A percentile compares a stretch with the other conserved stretches of the same genome.
Evolutionary conservation across 2,113 vertebrate genomes (phyloP).

Genomic region (Spea multiplicata): DNA sequence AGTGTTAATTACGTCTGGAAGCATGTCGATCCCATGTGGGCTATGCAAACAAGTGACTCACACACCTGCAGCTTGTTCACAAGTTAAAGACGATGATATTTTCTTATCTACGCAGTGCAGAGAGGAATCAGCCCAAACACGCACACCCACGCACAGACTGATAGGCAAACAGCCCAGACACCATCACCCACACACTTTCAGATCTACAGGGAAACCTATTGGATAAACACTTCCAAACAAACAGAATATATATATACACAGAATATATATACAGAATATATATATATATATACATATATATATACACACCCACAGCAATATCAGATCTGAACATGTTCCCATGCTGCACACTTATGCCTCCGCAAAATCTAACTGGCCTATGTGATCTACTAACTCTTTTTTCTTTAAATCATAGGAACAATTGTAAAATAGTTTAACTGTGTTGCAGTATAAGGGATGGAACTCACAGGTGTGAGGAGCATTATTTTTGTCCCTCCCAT

Average conservation of each 20-base stretch:
- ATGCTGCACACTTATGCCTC: too few species aligned
- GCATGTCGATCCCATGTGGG: constrained; percentile 6
- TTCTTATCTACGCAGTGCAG: constrained; percentile 42
- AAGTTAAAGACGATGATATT: constrained; percentile 32
- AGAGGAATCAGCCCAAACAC: constrained; percentile 37
- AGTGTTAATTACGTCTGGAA: constrained; percentile 8
- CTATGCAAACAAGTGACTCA: constrained; percentile 36
- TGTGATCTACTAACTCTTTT: too few species aligned
- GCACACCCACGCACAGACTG: constrained; percentile 35
- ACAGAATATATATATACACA: neutral
- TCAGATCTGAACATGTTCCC: too few species aligned
- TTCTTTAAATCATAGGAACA: too few species aligned
- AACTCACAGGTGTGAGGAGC: too few species aligned
- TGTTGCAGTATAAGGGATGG: too few species aligned
- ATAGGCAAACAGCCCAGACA: constrained; percentile 34
- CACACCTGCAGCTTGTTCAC: constrained; percentile 30
- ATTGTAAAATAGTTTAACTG: too few species aligned
- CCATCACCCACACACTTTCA: constrained; percentile 28
- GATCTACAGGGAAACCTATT: neutral
- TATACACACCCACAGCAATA: too few species aligned
- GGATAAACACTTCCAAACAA: neutral
- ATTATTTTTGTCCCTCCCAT: too few species aligned
- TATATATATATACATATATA: too few species aligned
- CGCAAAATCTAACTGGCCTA: too few species aligned
- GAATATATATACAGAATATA: neutral